Conservation (phyloP, 2,113 vertebrate species). For the Engystomops pustulosus region DNA sequence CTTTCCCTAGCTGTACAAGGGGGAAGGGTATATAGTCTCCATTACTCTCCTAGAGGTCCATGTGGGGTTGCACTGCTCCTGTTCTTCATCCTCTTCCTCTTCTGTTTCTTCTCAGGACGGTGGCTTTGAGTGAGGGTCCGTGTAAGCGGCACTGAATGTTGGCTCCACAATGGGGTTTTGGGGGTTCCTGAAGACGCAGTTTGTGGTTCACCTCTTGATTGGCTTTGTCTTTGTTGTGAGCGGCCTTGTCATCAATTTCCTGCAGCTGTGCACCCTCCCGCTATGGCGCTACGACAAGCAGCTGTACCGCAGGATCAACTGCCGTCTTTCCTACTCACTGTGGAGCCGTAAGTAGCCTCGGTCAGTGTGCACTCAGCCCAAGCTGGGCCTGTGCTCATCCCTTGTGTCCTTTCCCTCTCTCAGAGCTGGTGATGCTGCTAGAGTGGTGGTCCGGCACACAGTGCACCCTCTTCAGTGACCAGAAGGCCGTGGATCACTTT, state of each 20-base stretch:
- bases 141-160: constrained; percentile 76
- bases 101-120: constrained; percentile 72
- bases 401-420: background rate
- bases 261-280: constrained; percentile 90
- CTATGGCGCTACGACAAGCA: constrained; percentile 94
- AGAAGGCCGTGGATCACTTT: constrained; percentile 84
- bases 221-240: constrained; percentile 97
- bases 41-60: too few relatives aligned
- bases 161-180: constrained; percentile 83
- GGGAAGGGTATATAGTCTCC: too few relatives aligned
- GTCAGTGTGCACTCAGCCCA: background rate
- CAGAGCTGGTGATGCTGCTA: constrained; percentile 96
- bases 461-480: constrained; percentile 91
- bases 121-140: constrained; percentile 85
- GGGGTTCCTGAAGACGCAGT: constrained; percentile 93
- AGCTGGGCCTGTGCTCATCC: background rate
- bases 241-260: constrained; percentile 95
- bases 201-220: constrained; percentile 94
- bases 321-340: constrained; percentile 92
- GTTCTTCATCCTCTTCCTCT: background rate
- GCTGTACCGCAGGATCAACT: constrained; percentile 95
- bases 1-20: too few relatives aligned
- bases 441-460: constrained; percentile 98
- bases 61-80: background rate
- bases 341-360: constrained; percentile 93